These are phyloP conservation scores for Gortyna flavago DNA, from an alignment of 2,888 invertebrate genomes.

Conservation along the genomic window DNA sequence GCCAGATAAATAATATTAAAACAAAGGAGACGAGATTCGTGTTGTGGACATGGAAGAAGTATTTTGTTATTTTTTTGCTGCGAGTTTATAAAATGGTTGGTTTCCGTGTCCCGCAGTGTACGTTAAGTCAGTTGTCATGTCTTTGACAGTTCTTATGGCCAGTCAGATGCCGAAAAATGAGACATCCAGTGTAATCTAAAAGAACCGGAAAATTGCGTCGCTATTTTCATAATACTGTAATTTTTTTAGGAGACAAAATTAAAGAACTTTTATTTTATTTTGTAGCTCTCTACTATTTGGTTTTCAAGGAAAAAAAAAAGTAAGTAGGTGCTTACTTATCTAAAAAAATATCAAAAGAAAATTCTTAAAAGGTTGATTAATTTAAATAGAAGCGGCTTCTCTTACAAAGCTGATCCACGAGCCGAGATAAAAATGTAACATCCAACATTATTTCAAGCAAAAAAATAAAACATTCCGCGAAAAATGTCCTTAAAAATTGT, in stretches of 20 bases:
- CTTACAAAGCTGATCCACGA: conserved; percentile 57
- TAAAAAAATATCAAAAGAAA: conserved; percentile 37
- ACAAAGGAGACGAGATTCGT: conserved; percentile 61
- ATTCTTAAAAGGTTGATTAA: conserved; percentile 53
- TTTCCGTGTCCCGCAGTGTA: conserved; percentile 37
- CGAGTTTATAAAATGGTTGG: conserved; percentile 23
- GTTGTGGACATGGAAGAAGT: conserved; percentile 35
- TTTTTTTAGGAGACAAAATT: conserved; percentile 8
- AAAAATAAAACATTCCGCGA: conserved; percentile 54
- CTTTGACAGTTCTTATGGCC: conserved; percentile 19
- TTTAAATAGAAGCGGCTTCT: conserved; percentile 58
- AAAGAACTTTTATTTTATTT: conserved; percentile 12
- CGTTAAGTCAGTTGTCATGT: conserved; percentile 9
- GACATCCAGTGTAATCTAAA: conserved; percentile 7
- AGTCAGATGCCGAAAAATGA: background rate
- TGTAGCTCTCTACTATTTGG: conserved; percentile 14
- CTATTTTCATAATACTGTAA: conserved; percentile 2
- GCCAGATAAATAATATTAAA: conserved; percentile 70
- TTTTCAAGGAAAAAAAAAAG: conserved; percentile 13
- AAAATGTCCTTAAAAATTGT: conserved; percentile 67
- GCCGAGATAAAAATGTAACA: conserved; percentile 56
- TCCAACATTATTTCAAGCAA: conserved; percentile 35
- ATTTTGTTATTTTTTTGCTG: conserved; percentile 20
- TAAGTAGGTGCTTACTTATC: background rate
- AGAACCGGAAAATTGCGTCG: background rate